Evolutionary conservation across 1,140 invertebrate species (phyloP).

Genomic region (Stratiolaelaps scimitus): DNA sequence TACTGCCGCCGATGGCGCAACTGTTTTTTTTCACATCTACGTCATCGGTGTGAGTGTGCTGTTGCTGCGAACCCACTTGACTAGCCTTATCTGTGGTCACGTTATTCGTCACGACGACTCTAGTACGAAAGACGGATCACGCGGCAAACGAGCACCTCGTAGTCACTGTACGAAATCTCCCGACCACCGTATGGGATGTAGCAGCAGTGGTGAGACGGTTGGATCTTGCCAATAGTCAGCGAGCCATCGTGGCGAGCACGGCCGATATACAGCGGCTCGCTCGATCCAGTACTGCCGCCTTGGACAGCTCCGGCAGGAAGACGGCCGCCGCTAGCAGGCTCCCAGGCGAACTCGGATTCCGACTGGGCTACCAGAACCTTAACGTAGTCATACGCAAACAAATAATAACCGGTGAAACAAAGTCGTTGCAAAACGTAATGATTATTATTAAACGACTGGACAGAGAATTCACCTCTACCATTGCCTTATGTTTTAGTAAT

Average conservation of each 20-base stretch:
- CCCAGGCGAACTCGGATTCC: slow-evolving; percentile 46
- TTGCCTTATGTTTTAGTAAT: no score
- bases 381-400: no score
- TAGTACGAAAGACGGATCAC: slow-evolving; percentile 18
- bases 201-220: slow-evolving; percentile 35
- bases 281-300: slow-evolving; percentile 34
- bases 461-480: no score
- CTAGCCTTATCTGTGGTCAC: no score
- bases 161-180: slow-evolving; percentile 33
- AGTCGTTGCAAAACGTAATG: no score
- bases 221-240: slow-evolving; percentile 40
- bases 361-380: slow-evolving; percentile 14
- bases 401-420: no score
- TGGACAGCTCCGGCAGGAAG: slow-evolving; percentile 50
- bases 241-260: slow-evolving; percentile 35
- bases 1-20: no score
- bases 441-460: no score
- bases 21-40: no score
- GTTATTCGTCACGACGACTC: no score
- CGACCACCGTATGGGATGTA: slow-evolving; percentile 36
- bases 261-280: slow-evolving; percentile 36
- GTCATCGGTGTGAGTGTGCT: no score
- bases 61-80: no score
- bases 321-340: slow-evolving; percentile 50
- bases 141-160: slow-evolving; percentile 35